Evolutionary conservation across 2,888 invertebrate species (phyloP), one percentile per base, ranked within the genome.

Genomic region (Perithous albicinctus): DNA sequence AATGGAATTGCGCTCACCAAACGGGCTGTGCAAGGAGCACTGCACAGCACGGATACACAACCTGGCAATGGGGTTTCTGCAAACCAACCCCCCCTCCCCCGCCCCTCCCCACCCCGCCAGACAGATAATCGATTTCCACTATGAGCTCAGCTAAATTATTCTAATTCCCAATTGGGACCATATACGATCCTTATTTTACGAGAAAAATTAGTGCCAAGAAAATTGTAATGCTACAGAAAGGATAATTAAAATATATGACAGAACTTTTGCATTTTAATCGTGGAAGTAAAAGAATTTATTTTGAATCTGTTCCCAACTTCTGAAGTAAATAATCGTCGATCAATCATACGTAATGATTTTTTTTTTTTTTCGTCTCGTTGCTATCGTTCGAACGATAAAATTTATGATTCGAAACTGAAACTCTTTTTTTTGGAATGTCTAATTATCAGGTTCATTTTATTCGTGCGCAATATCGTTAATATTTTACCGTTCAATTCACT

Each of bases 1-100:
- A 88, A 88, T 87, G 82, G 84, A 85, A 87, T 86, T 87, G 85
- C 85, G 77, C 83, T 66, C 54, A 54, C 78, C 43, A 41, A 59
- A 43, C 15, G 12, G 15, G 29, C 20, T 26, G 41, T 41, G 41
- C 56, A 70, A 61, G 38, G 29, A 38, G 15, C 2, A 48, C 63
- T 20, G 18, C 61, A 18, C n/a, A 56, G 59, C 18, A 15, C 51
- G 74, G n/a, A 59, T 82, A 41, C 18, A 69, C 48, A n/a, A n/a
- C 35, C 48, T 38, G 48, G 51, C 38, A 41, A 78, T 20, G 46
- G 15, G n/a, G 59, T 67, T 66, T 66, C 48, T 69, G 38, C 43
- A 56, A 46, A n/a, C n/a, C n/a, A n/a, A n/a, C n/a, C n/a, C n/a
- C n/a, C n/a, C n/a, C n/a, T n/a, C n/a, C n/a, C n/a, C n/a, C n/a